Percentiles rank a stretch among this genome's conserved stretches.
Evolutionary conservation across 2,113 vertebrate species (phyloP).

Genomic region (Pontoporia blainvillei): DNA sequence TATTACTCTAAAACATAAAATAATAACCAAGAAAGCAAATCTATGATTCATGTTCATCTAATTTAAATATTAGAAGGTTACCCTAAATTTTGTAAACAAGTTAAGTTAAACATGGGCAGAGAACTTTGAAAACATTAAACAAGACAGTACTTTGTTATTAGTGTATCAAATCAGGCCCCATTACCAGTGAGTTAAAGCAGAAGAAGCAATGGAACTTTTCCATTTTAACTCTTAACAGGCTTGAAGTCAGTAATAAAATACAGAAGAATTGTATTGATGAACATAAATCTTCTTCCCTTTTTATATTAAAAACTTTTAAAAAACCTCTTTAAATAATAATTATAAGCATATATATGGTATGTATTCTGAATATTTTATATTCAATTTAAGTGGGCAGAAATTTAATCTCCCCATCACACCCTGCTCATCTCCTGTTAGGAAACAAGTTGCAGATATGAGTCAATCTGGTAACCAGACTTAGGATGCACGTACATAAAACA

Average conservation of each 20-base stretch:
- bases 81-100: slow-evolving; percentile 1
- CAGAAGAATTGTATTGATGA: neutral
- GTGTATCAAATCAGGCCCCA: neutral
- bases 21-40: neutral
- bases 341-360: neutral
- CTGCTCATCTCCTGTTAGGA: neutral
- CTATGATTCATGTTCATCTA: neutral
- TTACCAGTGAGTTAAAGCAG: neutral
- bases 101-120: neutral
- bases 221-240: slow-evolving; percentile 4
- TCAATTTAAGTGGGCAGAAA: slow-evolving; percentile 14
- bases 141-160: neutral
- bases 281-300: neutral
- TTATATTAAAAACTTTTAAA: neutral
- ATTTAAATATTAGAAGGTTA: slow-evolving; percentile 7
- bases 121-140: slow-evolving; percentile 26
- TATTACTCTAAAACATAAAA: neutral
- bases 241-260: slow-evolving; percentile 38
- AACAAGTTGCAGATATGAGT: neutral
- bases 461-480: neutral
- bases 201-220: neutral
- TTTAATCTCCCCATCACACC: neutral
- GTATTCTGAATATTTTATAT: neutral
- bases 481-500: neutral
- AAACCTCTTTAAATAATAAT: neutral